A percentile compares a stretch with the other conserved stretches of the same genome.
Evolutionary conservation across 2,797 vertebrate genomes (phyloP).

Genomic region (Epinephelus malabaricus): DNA sequence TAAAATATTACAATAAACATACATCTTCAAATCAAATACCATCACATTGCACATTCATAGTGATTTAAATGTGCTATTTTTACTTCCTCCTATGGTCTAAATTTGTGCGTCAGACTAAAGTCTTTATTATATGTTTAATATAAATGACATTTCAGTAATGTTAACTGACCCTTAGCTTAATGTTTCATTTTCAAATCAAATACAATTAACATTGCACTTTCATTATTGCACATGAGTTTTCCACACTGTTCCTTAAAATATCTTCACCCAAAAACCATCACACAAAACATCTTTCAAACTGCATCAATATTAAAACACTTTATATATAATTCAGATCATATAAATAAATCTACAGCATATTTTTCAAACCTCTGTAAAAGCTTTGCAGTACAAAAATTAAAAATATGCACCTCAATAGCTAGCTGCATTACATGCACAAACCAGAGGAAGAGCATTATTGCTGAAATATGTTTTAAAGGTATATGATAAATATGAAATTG

Average conservation of each 20-base stretch:
- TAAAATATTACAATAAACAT: neutral
- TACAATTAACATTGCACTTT: neutral
- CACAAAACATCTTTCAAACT: neutral
- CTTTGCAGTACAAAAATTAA: neutral
- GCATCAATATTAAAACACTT: neutral
- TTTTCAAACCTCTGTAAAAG: neutral
- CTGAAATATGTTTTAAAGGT: neutral
- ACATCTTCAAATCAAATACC: neutral
- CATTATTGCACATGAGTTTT: neutral
- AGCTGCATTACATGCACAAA: neutral
- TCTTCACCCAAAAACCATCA: neutral
- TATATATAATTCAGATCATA: neutral
- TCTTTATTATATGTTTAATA: conserved; percentile 34
- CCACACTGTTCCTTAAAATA: neutral
- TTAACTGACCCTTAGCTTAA: neutral
- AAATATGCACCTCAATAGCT: neutral
- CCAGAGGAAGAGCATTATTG: neutral
- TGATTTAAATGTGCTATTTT: neutral
- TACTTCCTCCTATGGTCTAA: neutral
- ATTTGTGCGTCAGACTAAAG: neutral
- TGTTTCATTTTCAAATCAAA: neutral
- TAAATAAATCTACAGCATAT: neutral
- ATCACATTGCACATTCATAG: no score
- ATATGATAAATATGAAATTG: no score
- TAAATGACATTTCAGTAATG: neutral